Evolutionary conservation across 1,140 invertebrate species (phyloP), one percentile per base, ranked within the genome.

Genomic region (Gonioctena quinquepunctata): DNA sequence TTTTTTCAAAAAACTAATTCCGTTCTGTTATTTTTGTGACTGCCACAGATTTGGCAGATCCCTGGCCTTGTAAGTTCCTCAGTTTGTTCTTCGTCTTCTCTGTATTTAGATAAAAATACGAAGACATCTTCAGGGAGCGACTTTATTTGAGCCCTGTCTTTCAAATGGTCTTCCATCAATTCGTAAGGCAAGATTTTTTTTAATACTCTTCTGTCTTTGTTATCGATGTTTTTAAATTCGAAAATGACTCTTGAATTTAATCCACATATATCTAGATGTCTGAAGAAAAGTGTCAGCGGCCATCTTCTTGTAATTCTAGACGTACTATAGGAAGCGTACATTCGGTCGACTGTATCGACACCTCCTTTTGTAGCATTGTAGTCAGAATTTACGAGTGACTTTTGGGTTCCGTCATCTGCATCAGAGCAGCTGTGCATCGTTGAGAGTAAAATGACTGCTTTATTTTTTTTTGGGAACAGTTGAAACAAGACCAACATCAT

Each of bases 361-460:
- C 57, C 57, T n/a, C 57, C 13, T 8, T 27, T 60, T 52, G 50
- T 52, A 21, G 50, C 8, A 60, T 60, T 52, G 19, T 52, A 52
- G 16, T 18, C 0, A 8, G 18, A 21, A 18, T 18, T 52, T 2
- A 52, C 19, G 2, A 18, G 16, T 7, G 50, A 16, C 19, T 52
- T 52, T 5, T 16, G 11, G 8, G 50, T 18, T 8, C 7, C 3
- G 7, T 52, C 50, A 52, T 52, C 50, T 3, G 18, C 18, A n/a
- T 52, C 7, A 2, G n/a, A 18, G 7, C 2, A 16, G 18, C 7
- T 16, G 18, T 52, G 50, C 8, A 52, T 52, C 19, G 50, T 18
- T 18, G 50, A 52, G 7, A 1, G 0, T 2, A 52, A 21, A n/a
- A 52, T 52, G 2, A 52, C 50, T 7, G 16, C 19, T 2, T 52